A percentile compares a stretch with the other conserved stretches of the same genome.
These are phyloP conservation scores for Apeira syringaria DNA, from an alignment of 2,888 invertebrate species.

Conservation along the genomic window DNA sequence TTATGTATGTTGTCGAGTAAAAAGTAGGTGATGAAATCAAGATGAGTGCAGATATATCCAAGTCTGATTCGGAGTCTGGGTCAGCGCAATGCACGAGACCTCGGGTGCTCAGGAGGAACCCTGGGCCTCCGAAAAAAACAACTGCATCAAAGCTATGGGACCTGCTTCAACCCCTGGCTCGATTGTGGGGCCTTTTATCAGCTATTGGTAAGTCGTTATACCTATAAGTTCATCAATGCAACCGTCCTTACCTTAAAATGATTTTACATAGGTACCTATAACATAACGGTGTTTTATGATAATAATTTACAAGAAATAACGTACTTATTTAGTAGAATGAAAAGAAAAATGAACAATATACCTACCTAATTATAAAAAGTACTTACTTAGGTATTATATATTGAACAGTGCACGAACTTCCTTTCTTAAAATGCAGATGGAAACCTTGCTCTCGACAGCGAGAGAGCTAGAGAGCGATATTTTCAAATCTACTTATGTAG, in stretches of 20 bases:
- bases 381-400: too few species aligned
- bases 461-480: too few species aligned
- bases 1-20: background rate
- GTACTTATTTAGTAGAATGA: too few species aligned
- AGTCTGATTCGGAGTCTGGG: conserved; percentile 46
- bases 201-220: conserved; percentile 59
- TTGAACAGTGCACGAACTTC: too few species aligned
- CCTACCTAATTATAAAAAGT: too few species aligned
- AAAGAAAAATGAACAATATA: too few species aligned
- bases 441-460: too few species aligned
- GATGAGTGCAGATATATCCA: conserved; percentile 52
- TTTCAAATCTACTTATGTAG: too few species aligned
- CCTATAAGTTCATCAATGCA: too few species aligned
- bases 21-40: conserved; percentile 22
- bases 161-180: conserved; percentile 68
- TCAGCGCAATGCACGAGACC: conserved; percentile 43
- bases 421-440: too few species aligned
- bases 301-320: too few species aligned
- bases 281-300: too few species aligned
- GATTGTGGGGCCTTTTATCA: conserved; percentile 73
- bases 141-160: conserved; percentile 70
- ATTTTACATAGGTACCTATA: background rate
- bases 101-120: conserved; percentile 39
- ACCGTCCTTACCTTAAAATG: background rate
- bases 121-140: conserved; percentile 55